Base-by-base conservation (phyloP, 2,888 invertebrate species). In the Polymixis lichenea region DNA sequence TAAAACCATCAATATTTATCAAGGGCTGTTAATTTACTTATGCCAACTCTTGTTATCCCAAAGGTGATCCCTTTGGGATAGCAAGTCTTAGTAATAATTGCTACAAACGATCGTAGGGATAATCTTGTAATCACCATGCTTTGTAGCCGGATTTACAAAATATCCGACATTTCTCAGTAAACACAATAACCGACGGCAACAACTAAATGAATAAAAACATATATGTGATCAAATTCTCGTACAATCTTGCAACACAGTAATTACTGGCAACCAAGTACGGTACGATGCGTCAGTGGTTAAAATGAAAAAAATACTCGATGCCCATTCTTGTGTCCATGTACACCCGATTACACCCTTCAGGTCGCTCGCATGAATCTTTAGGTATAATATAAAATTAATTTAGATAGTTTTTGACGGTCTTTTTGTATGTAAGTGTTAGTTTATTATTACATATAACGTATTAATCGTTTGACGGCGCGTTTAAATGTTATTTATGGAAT, bases 261-360 rank as follows among this genome's bases (percentile, higher is more conserved):
- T 75, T 61, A 82, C 73, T 58, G 62, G 49, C 55, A 62, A 38
- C 70, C 13, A 65, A 66, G 46, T 64, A 58, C 77, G 56, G 76
- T 71, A 51, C 60, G 56, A 69, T 67, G 81, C 65, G 66, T 72
- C 68, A 56, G 43, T 65, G 72, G 25, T 56, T 55, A 73, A 73
- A 83, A 80, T 83, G 75, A 80, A 81, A 81, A 43, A 76, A 86
- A 83, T 75, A 84, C 72, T 77, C 43, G 38, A 74, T 70, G 56
- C 56, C 56, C 81, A 71, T 80, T 83, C 80, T 77, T 76, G 79
- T 85, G 75, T 87, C 65, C 55, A n/a, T 64, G 51, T 55, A 76
- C 68, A 78, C 81, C 83, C 78, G 85, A 88, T 88, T 88, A 82
- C 87, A 82, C 85, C 73, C 79, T 81, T 67, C 43, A 66, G 22